Base-by-base conservation (phyloP, 2,888 invertebrate species). In the Doris montereyensis region DNA sequence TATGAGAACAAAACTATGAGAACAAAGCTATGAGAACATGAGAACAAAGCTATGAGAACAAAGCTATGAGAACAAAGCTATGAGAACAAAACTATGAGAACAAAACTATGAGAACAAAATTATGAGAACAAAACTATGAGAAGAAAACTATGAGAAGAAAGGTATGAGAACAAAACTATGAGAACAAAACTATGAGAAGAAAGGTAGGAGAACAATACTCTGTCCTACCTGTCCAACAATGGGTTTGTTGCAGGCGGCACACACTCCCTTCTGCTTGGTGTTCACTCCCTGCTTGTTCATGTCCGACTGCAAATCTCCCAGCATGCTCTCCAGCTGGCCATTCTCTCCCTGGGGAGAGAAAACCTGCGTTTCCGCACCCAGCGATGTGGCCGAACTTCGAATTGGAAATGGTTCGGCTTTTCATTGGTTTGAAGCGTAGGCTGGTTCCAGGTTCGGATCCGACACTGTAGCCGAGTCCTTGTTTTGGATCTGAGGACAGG, bases 221-320 rank as follows among this genome's bases (percentile, higher is more conserved):
- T 10, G 30, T 28, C 89, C 81, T 85, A 94, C 94, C 95, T 98
- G 98, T 87, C 99, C 99, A 82, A 99, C 97, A 92, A 99, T 99
- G 84, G 99, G 97, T 90, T 99, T 99, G 92, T 97, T 97, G 94
- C 99, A 99, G 86, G 97, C 97, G 91, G 95, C 97, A 95, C 99
- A 99, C 93, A 98, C 97, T 89, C 99, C 99, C 93, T 99, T 99
- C 92, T 99, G 98, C 88, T 98, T 97, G 83, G 98, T 98, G 92
- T 96, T 97, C 84, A 99, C 97, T 92, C 99, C 99, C 94, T 99
- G 99, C 91, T 97, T 96, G 93, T 96, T 97, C 97, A 99, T 97
- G 94, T 98, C 97, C 91, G 96, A 96, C 91, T 97, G 97, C 81
- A 93, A 88, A 83, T 91, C 96, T 86, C 97, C 97, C 92, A 97